Evolutionary conservation across 1,140 invertebrate species (phyloP), one percentile per base, ranked within the genome.

Genomic region (Tenebrio molitor): DNA sequence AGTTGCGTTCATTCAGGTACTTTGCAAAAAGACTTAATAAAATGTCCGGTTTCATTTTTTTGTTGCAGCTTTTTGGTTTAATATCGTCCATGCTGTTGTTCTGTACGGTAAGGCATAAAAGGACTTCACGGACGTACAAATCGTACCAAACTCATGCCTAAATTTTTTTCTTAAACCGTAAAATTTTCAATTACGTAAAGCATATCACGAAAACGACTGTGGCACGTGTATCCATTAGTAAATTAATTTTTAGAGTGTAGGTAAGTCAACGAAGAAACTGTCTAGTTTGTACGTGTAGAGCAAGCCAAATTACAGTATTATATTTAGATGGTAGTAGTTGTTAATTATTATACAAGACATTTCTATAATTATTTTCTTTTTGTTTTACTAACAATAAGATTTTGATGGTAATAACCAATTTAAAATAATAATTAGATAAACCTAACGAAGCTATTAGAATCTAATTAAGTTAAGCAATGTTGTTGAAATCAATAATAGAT

Each of bases 21-120:
- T 76, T 74, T 25, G 16, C 10, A 16, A 16, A 2, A 5, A 10
- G 10, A 46, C 2, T 46, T 1, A 16, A 10, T 15, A 17, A 1
- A 17, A 1, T 5, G 0, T 7, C 5, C 4, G 39, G 17, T 23
- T 71, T 74, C 44, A 21, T 71, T 69, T 74, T 53, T 78, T 84
- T 67, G n/a, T 84, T 89, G 15, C 85, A 92, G 86, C 83, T 93
- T 14, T 93, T 93, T 78, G 91, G 92, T 0, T 83, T 93, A 39
- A 89, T 93, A 21, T 89, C 91, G 2, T 92, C 91, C 17, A 91
- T 93, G 89, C 84, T 93, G 33, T 80, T 93, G 1, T 92, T 93
- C 77, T 93, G 91, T 81, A 92, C 91, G 1, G 89, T 91, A 29
- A 88, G 89, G 72, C 88, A 91, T 78, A 92, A 91, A 82, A 84